phyloP scores from a whole-genome alignment of 1,140 invertebrate species.

The Anastatus disparis region DNA sequence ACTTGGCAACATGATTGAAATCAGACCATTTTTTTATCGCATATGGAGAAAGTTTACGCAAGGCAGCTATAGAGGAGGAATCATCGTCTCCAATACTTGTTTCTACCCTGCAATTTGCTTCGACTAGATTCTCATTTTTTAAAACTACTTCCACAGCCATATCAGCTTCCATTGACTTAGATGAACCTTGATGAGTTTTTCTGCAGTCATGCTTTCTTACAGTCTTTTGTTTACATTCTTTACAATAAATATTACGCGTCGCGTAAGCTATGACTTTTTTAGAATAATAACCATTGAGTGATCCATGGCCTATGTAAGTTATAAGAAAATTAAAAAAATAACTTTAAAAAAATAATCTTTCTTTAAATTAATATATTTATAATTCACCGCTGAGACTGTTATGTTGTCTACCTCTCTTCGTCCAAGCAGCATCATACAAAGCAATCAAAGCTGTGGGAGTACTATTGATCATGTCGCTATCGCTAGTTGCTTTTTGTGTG shows the following conservation, averaged over 20 bases:
- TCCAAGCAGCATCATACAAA: no score
- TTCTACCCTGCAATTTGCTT: slow-evolving; percentile 19
- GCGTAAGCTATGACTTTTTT: slow-evolving; percentile 10
- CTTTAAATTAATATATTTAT: no score
- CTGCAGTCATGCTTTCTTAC: slow-evolving; percentile 1
- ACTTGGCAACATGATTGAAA: slow-evolving; percentile 20
- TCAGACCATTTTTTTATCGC: slow-evolving; percentile 25
- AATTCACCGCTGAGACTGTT: no score
- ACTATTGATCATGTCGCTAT: no score
- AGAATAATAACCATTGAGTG: slow-evolving; percentile 9
- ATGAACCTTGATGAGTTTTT: slow-evolving; percentile 22
- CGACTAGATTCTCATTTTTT: slow-evolving; percentile 11
- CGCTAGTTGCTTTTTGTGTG: no score
- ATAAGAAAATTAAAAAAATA: not conserved
- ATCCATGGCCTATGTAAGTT: slow-evolving; percentile 18
- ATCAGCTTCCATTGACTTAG: slow-evolving; percentile 26
- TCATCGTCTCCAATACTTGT: slow-evolving; percentile 29
- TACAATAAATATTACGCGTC: slow-evolving; percentile 17
- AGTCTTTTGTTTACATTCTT: slow-evolving; percentile 6
- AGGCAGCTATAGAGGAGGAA: slow-evolving; percentile 17
- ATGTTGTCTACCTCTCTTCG: no score
- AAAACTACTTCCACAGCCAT: slow-evolving; percentile 29
- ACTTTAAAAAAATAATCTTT: no score
- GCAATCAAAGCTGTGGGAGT: no score
- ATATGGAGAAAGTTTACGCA: slow-evolving; percentile 12